Evolutionary conservation across 2,113 vertebrate genomes (phyloP).

Genomic region (Emydura subglobosa): DNA sequence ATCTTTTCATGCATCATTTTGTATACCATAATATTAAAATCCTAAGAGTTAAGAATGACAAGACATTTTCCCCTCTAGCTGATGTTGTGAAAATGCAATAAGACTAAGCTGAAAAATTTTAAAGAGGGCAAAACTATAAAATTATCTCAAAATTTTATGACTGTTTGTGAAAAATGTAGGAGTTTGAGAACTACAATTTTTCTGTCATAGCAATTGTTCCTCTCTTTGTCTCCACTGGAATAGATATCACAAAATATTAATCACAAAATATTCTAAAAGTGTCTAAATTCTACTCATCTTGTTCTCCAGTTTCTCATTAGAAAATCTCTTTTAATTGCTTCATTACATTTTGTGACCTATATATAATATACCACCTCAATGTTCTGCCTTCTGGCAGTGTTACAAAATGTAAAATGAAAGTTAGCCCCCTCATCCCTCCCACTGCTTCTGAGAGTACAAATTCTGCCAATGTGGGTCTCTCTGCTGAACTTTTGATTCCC

Average conservation of each 20-base stretch:
- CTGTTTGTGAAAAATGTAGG: neutral
- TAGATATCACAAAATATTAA: neutral
- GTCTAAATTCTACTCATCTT: neutral
- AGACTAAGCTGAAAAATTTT: neutral
- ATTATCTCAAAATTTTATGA: neutral
- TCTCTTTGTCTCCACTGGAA: neutral
- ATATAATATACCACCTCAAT: neutral
- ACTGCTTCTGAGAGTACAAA: neutral
- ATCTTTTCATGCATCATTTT: neutral
- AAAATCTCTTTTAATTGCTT: neutral
- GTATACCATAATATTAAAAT: neutral
- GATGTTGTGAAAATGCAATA: neutral
- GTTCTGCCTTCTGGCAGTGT: neutral
- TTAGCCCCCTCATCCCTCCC: neutral
- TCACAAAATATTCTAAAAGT: neutral
- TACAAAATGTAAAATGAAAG: neutral
- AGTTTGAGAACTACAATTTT: neutral
- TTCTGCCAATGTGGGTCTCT: no score
- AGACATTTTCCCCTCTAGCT: neutral
- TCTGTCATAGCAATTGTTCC: rapidly evolving
- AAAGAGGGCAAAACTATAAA: neutral
- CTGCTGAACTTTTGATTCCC: no score
- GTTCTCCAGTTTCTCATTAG: neutral
- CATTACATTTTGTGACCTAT: neutral
- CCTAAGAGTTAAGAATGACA: neutral